Percentiles rank a stretch among this genome's conserved stretches.
Evolutionary conservation across 64 coral and sea anemone genomes (phyloP).

Genomic region (Astreopora myriophthalma): DNA sequence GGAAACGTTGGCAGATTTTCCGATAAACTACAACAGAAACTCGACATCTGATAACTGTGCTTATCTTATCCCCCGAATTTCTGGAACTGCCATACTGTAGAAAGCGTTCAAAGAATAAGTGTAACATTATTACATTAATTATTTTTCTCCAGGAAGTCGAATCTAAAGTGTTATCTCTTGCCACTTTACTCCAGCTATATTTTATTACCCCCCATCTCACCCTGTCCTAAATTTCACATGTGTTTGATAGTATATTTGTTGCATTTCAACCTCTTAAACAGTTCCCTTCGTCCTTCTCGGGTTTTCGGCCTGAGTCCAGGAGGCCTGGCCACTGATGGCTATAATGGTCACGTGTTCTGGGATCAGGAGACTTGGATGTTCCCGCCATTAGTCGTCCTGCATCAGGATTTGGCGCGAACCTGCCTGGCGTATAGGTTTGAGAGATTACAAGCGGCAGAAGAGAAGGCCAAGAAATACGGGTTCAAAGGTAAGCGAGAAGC

Average conservation of each 20-base stretch:
- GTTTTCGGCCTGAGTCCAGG: constrained; percentile 94
- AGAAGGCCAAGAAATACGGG: constrained; percentile 76
- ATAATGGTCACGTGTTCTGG: constrained; percentile 97
- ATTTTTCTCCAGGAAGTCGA: too few relatives aligned
- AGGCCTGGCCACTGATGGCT: constrained; percentile 89
- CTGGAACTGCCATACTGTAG: too few relatives aligned
- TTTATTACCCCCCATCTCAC: too few relatives aligned
- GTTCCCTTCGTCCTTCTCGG: constrained; percentile 87
- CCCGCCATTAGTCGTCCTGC: constrained; percentile 78
- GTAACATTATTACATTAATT: too few relatives aligned
- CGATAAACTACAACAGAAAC: too few relatives aligned
- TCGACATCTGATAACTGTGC: too few relatives aligned
- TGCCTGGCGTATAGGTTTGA: constrained; percentile 79
- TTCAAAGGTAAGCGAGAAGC: constrained; percentile 63
- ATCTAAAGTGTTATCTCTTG: too few relatives aligned
- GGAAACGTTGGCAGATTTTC: too few relatives aligned
- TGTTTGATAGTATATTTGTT: background rate
- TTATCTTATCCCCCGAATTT: too few relatives aligned
- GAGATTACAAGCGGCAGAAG: constrained; percentile 68
- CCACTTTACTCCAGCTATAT: too few relatives aligned
- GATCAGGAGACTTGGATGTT: constrained; percentile 99
- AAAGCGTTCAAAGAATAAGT: too few relatives aligned
- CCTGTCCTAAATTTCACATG: too few relatives aligned
- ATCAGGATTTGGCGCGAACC: constrained; percentile 76
- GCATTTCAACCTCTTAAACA: background rate